Base-by-base conservation (phyloP, 2,888 invertebrate species). In the Hyalella azteca region DNA sequence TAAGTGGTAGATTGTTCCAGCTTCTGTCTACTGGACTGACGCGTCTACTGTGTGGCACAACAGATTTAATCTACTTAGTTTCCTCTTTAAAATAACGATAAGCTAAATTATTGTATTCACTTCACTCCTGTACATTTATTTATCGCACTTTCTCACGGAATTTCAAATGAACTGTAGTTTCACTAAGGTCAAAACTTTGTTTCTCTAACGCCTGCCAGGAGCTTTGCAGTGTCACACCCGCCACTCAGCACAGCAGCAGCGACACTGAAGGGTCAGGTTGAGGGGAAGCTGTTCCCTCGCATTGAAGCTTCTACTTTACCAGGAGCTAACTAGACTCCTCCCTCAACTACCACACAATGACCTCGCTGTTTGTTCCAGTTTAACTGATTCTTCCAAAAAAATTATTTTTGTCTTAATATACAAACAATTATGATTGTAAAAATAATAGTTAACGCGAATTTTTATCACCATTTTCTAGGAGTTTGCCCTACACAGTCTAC, bases 241-340 rank as follows among this genome's bases (percentile, higher is more conserved):
- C 66, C 22, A n/a, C 3, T 29, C n/a, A 19, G 3, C 66, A 66
- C 66, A 9, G 66, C 36, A 11, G 19, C 29, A 22, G 15, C 29
- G 29, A 66, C 36, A 66, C 66, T 66, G 66, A 36, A 66, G 66
- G 36, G 19, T 29, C 54, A 36, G n/a, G 15, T 36, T 66, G 36
- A 66, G 66, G 66, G 66, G 4, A 66, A n/a, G 9, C 66, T 36
- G 66, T 66, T 66, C 36, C 66, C 66, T 54, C 54, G 54, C 9
- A 13, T 54, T 29, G 54, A 29, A 32, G 66, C 29, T 66, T 66
- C 66, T 66, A 66, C 66, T 66, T 66, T 66, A 66, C 66, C 66
- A 32, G 29, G 36, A 32, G 66, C 36, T 7, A 36, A 66, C 19
- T 32, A 66, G 66, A 66, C 66, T 66, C 66, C 66, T 59, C 66